A percentile compares a stretch with the other conserved stretches of the same genome.
Evolutionary conservation across 1,140 invertebrate genomes (phyloP).

Genomic region (Drosophila kikkawai): DNA sequence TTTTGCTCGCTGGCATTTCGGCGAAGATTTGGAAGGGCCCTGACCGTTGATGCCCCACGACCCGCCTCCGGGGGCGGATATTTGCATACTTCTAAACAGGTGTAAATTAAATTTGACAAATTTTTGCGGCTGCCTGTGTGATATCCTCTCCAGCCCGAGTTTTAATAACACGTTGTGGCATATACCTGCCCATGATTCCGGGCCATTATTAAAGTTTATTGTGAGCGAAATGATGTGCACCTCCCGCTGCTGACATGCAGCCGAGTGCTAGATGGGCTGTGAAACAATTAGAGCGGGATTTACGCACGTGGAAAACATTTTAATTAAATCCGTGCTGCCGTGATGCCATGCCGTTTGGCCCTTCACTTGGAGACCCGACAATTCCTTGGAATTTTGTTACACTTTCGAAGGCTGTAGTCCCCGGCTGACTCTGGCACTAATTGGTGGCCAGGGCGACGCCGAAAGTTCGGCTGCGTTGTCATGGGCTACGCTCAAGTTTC

Average conservation of each 20-base stretch:
- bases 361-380: conserved; percentile 34
- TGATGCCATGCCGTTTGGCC: conserved; percentile 30
- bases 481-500: conserved; percentile 57
- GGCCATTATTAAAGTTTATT: conserved; percentile 57
- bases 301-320: conserved; percentile 66
- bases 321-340: conserved; percentile 62
- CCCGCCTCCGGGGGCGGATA: conserved; percentile 19
- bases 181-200: conserved; percentile 19
- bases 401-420: conserved; percentile 43
- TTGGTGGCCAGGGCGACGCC: conserved; percentile 61
- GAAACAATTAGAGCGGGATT: conserved; percentile 61
- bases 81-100: conserved; percentile 53
- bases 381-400: conserved; percentile 40
- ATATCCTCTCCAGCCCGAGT: not conserved
- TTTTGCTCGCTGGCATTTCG: conserved; percentile 26
- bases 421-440: conserved; percentile 43
- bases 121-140: conserved; percentile 35
- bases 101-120: conserved; percentile 62
- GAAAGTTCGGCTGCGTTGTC: conserved; percentile 60
- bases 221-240: conserved; percentile 19
- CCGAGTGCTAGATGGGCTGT: not conserved
- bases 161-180: conserved; percentile 46
- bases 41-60: conserved; percentile 15
- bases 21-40: conserved; percentile 21
- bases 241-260: conserved; percentile 11